phyloP scores from a whole-genome alignment of 2,888 invertebrate genomes.

The Lobophora halterata region DNA sequence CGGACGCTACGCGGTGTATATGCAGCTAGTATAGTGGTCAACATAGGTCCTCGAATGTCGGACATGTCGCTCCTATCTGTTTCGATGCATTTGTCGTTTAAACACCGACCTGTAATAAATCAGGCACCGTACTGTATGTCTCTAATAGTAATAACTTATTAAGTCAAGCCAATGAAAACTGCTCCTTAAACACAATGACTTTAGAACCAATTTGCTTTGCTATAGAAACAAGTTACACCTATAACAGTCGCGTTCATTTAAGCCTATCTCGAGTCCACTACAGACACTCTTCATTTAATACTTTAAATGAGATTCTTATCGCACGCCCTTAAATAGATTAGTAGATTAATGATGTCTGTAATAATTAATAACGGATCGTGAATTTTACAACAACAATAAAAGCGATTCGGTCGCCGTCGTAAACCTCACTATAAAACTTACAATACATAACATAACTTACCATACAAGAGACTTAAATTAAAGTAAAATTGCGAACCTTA shows the following conservation, averaged over 20 bases:
- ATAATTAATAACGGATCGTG: conserved; percentile 81
- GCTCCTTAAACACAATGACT: conserved; percentile 14
- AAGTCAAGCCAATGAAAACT: conserved; percentile 30
- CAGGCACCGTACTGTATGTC: conserved; percentile 49
- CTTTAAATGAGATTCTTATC: conserved; percentile 82
- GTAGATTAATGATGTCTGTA: conserved; percentile 81
- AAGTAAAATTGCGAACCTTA: no score
- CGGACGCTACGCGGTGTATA: conserved; percentile 44
- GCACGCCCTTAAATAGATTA: conserved; percentile 79
- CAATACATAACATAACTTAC: no score
- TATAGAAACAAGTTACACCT: conserved; percentile 18
- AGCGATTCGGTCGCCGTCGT: conserved; percentile 70
- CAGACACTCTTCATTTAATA: conserved; percentile 80
- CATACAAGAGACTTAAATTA: no score
- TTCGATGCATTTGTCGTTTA: conserved; percentile 81
- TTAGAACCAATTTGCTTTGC: conserved; percentile 22
- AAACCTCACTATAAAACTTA: no score
- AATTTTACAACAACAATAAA: conserved; percentile 80
- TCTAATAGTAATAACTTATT: conserved; percentile 36
- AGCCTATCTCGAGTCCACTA: conserved; percentile 79
- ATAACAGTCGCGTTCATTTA: conserved; percentile 56
- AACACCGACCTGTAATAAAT: conserved; percentile 81
- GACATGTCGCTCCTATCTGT: conserved; percentile 80
- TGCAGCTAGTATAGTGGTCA: conserved; percentile 60
- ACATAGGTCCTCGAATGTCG: conserved; percentile 78